Evolutionary conservation across 2,113 vertebrate species (phyloP), one percentile per base, ranked within the genome.

Genomic region (Hydropotes inermis): DNA sequence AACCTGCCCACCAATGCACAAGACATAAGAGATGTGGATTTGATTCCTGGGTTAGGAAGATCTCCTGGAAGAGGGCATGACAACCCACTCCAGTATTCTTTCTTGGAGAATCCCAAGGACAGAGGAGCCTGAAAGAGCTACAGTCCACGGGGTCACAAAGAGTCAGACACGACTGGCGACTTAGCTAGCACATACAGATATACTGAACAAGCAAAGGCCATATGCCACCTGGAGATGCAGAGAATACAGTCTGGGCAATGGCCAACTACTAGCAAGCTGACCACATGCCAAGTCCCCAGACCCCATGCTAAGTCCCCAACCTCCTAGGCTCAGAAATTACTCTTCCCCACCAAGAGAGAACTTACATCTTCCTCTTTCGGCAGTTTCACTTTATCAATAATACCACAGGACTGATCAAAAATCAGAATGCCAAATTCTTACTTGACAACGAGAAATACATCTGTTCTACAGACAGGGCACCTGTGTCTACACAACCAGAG

Each of bases 11-110:
- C 61, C 61, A 67, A n/a, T 19, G 33, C 61, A 67, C 7, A n/a
- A n/a, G 33, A n/a, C 4, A 0, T 67, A 10, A 10, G 61, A 19
- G 16, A 19, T 67, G 33, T 0, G 0, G 61, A 33, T n/a, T 67
- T 67, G 7, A 67, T n/a, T 19, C 33, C 61, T 67, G 16, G 61
- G 33, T n/a, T n/a, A 33, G 61, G 61, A n/a, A n/a, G 61, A n/a
- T 67, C 61, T 33, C 33, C 61, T 67, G 33, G 61, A 67, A 33
- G 61, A 67, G 33, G 61, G 61, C 33, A n/a, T n/a, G 61, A 19
- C 7, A 1, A 67, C 61, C 61, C 61, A n/a, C 16, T n/a, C 33
- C 16, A n/a, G 33, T 9, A 19, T n/a, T 67, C 33, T 19, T n/a
- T 16, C 61, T 8, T 67, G 30, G 61, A 64, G 33, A 64, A 64